Base-by-base conservation (phyloP, 2,797 vertebrate species). In the Rhinophrynus dorsalis region DNA sequence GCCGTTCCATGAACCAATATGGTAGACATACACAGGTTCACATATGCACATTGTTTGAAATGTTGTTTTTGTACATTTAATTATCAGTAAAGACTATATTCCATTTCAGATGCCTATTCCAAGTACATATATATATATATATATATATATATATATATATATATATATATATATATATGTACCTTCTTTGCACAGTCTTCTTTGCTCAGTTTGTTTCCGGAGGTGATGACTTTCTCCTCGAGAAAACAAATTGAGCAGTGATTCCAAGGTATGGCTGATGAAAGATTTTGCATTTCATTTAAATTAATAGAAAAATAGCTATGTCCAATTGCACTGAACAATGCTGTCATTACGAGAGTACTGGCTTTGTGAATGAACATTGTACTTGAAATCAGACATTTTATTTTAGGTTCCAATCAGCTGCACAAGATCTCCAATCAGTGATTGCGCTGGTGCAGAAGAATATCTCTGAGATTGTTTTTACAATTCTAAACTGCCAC, bases 271-370 rank as follows among this genome's bases (percentile, higher is more conserved):
- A 24, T 27, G 32, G 44, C 37, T 66, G 69, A 65, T 73, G 35
- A 73, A 59, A 65, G 45, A 73, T 66, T 73, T 66, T 66, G 61
- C 61, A 73, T 73, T 73, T 66, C 35, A 66, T 73, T 73, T 52
- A 52, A 66, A 73, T 66, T 73, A 73, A 66, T 73, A 73, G 61
- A 73, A 66, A 73, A 59, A 73, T 52, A 66, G 62, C 45, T 73
- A 66, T 51, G 51, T 66, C 35, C 61, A 66, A 73, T 73, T 73
- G 66, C 45, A 50, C 18, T 35, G 62, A 66, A 66, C 69, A 73
- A 73, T 66, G 40, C 69, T 48, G 57, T 59, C 69, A 66, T 73
- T 72, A 65, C 51, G 60, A 48, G 61, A 65, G 51, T 58, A 24
- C 61, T 58, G 52, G 51, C 44, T 64, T 72, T 64, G 68, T 65